A percentile compares a stretch with the other conserved stretches of the same genome.
phyloP scores from a whole-genome alignment of 1,140 invertebrate species.

The Streblospio benedicti region DNA sequence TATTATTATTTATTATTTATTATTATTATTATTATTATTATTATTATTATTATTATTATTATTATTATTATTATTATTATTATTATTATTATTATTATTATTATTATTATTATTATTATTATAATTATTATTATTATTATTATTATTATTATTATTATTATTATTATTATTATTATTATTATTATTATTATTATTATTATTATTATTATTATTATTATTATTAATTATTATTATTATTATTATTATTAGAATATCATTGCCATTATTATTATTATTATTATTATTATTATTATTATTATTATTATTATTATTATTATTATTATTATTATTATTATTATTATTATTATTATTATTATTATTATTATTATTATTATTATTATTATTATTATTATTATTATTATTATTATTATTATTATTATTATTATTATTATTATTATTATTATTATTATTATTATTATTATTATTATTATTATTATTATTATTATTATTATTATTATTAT shows the following conservation, averaged over 20 bases:
- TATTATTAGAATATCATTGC: neutral
- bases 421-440: slow-evolving; percentile 1
- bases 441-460: neutral
- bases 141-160: neutral
- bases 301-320: neutral
- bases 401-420: neutral
- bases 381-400: neutral
- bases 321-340: neutral
- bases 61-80: too few species aligned
- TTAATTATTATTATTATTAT: neutral
- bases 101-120: neutral
- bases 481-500: neutral
- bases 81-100: neutral
- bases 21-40: too few species aligned
- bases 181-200: neutral
- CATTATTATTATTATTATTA: neutral
- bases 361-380: neutral
- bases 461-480: neutral
- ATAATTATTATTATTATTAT: neutral
- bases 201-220: neutral
- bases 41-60: too few species aligned
- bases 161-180: neutral
- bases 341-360: neutral
- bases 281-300: neutral
- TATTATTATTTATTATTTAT: too few species aligned